Conservation (phyloP, 2,113 vertebrate species). For the Xyrauchen texanus region DNA sequence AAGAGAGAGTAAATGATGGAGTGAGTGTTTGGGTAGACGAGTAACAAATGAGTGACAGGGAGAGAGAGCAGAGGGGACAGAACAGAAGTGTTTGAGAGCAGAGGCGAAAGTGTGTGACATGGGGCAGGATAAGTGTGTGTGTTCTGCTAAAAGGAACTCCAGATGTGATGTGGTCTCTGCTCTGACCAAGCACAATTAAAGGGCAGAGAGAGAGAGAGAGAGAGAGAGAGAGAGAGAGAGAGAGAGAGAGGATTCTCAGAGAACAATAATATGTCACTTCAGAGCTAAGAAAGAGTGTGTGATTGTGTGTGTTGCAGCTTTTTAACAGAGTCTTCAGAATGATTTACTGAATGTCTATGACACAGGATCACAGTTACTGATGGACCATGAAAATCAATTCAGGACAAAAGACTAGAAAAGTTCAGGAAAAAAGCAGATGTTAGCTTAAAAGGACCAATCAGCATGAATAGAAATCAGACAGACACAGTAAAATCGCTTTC, state of each 20-base stretch:
- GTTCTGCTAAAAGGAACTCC: slow-evolving; percentile 32
- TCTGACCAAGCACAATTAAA: slow-evolving; percentile 22
- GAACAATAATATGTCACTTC: too few species aligned
- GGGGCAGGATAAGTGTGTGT: slow-evolving; percentile 12
- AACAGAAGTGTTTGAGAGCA: slow-evolving; percentile 13
- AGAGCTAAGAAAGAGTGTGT: background rate
- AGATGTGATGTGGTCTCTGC: slow-evolving; percentile 30
- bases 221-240: background rate
- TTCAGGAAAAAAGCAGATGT: slow-evolving; percentile 20
- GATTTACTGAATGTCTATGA: slow-evolving; percentile 64
- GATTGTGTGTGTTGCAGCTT: slow-evolving; percentile 30
- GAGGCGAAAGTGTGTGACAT: slow-evolving; percentile 9
- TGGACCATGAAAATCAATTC: slow-evolving; percentile 71
- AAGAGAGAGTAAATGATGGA: slow-evolving; percentile 30
- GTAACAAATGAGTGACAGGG: slow-evolving; percentile 24
- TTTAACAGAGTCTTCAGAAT: slow-evolving; percentile 63
- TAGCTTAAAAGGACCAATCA: slow-evolving; percentile 13
- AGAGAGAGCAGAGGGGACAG: slow-evolving; percentile 27
- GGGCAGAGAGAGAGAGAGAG: background rate
- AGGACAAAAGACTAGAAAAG: slow-evolving; percentile 18
- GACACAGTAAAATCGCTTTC: slow-evolving; percentile 5
- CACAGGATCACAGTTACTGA: slow-evolving; percentile 67
- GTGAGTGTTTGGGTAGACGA: slow-evolving; percentile 19
- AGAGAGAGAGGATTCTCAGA: background rate
- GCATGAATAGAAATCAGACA: slow-evolving; percentile 34